Base-by-base conservation (phyloP, 2,113 vertebrate species). In the Perccottus glenii region DNA sequence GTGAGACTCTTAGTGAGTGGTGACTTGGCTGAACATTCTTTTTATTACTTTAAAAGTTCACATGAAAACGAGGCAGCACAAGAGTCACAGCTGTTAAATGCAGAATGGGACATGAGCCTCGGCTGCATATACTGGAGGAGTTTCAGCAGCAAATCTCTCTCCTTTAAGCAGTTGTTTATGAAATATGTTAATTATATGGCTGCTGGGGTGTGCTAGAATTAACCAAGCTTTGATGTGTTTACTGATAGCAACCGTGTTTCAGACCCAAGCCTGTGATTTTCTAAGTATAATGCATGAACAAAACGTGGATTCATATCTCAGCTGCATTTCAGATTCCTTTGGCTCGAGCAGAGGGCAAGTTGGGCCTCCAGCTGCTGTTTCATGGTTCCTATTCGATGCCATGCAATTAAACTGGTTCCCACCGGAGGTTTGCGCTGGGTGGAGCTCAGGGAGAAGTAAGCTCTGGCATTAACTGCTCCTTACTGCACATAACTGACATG, bases 351-450 rank as follows among this genome's bases (percentile, higher is more conserved):
- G 67, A 19, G 70, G 67, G 47, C 72, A 78, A 33, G 68, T 73
- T 46, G 8, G 59, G 60, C 72, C 75, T 73, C 80, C 84, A 88
- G 85, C 89, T 87, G 87, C 89, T 77, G 69, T 63, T 87, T 79
- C 86, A 88, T 75, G 82, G 77, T 82, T 63, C 43, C 11, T 55
- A 81, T 51, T 72, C 71, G 63, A 57, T 75, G 82, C 87, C 87
- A 83, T 82, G 73, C 79, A 84, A 84, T 90, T 85, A 87, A 62
- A n/a, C 72, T 50, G 64, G 73, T 85, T 90, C 87, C 84, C 85
- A 88, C 82, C 73, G 71, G 85, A 87, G 76, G 82, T 83, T 75
- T 51, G 63, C 45, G 60, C 74, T 77, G 84, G 85, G 82, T 90
- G 82, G 87, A 85, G 87, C 78, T 79, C 75, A 59, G 67, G 64